Base-by-base conservation (phyloP, 2,113 vertebrate species). In the Apodemus speciosus region DNA sequence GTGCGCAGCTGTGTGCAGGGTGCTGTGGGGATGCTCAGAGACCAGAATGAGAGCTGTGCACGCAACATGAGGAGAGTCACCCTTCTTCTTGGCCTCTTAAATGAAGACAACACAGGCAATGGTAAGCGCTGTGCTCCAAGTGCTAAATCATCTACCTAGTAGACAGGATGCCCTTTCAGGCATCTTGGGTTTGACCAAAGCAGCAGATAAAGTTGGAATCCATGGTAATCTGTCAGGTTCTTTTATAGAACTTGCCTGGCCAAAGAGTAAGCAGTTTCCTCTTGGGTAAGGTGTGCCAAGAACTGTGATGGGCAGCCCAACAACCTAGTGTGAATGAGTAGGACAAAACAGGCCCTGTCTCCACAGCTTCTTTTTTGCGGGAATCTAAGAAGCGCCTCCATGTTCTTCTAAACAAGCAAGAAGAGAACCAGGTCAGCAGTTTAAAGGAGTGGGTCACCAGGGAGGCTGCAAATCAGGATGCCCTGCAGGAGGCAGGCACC, bases 401-500 rank as follows among this genome's bases (percentile, higher is more conserved):
- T 46, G 93, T 32, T 25, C 97, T 99, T 81, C 96, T 99, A 87
- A 97, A 72, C 51, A 97, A 97, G 88, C 98, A 98, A 51, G 99
- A 99, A 66, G 97, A 98, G 40, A 98, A 97, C 89, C 46, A 38
- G 23, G 53, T 93, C 0, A 43, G 93, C 40, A 89, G 94, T 10
- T 77, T 97, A 8, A 96, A 97, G 46, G 98, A 98, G 80, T 99
- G 99, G 99, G 99, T 99, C 68, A 94, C 98, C 11, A 98, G 98
- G 69, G 99, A 98, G 77, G 99, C 99, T n/a, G 98, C 97, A 35
- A 99, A 99, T 94, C 98, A 98, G 38, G 98, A 98, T 46, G 99
- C 99, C 2, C 98, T 99, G n/a, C 99, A 99, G 97, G 99, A 99
- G 97, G 99, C 99, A 2, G 99, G 99, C 32, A 99, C 99, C 6